Evolutionary conservation across 1,140 invertebrate genomes (phyloP).

Genomic region (Cepaea nemoralis): DNA sequence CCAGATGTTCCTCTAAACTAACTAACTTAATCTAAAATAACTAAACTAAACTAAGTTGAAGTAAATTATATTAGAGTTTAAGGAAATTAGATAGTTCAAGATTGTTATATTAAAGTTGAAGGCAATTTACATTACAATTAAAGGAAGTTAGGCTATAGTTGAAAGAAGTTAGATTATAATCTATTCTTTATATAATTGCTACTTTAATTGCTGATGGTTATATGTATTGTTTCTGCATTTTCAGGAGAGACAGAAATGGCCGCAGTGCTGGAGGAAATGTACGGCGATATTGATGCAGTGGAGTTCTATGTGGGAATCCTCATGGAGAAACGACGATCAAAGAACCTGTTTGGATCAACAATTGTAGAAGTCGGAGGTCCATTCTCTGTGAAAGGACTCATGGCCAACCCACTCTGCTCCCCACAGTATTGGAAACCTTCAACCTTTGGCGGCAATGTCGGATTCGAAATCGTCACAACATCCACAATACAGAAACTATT

Average conservation of each 20-base stretch:
- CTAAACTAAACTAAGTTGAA: too few species aligned
- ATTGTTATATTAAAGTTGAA: too few species aligned
- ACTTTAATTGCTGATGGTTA: too few species aligned
- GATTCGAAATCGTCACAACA: slow-evolving; percentile 71
- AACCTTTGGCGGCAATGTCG: slow-evolving; percentile 73
- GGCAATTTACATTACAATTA: too few species aligned
- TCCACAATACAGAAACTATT: slow-evolving; percentile 71
- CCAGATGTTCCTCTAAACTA: too few species aligned
- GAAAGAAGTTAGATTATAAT: too few species aligned
- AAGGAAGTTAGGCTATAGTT: too few species aligned
- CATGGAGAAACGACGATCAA: slow-evolving; percentile 66
- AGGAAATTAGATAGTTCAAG: too few species aligned
- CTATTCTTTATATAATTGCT: too few species aligned
- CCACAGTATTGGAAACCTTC: slow-evolving; percentile 73
- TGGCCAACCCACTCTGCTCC: slow-evolving; percentile 72
- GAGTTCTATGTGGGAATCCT: slow-evolving; percentile 72
- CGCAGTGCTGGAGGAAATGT: slow-evolving; percentile 66
- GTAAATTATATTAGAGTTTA: too few species aligned
- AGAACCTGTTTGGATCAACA: slow-evolving; percentile 64
- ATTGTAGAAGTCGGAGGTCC: slow-evolving; percentile 72
- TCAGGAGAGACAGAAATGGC: slow-evolving; percentile 69
- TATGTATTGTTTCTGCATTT: slow-evolving; percentile 33
- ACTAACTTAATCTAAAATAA: too few species aligned
- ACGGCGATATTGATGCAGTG: slow-evolving; percentile 72
- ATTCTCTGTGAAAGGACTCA: slow-evolving; percentile 72